Base-by-base conservation (phyloP, 2,113 vertebrate genomes). In the Heterotis niloticus region DNA sequence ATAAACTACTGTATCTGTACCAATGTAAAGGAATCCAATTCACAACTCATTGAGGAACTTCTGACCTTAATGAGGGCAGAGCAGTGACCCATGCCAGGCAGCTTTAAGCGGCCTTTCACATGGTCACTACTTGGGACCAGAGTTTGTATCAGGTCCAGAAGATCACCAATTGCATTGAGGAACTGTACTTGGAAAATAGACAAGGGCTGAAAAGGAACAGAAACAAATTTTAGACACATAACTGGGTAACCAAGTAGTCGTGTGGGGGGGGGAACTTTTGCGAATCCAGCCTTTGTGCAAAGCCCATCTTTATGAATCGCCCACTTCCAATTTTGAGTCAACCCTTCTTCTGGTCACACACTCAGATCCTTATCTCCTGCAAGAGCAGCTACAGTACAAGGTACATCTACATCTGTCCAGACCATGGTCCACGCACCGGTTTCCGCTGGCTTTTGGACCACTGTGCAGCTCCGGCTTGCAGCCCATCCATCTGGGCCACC, bases 21-120 rank as follows among this genome's bases (percentile, higher is more conserved):
- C n/a, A n/a, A n/a, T n/a, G n/a, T n/a, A n/a, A n/a, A 12, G 44
- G 34, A 62, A 44, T 9, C n/a, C 5, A 56, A 11, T 71, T 44
- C 29, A n/a, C n/a, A n/a, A n/a, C n/a, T n/a, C n/a, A n/a, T n/a
- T n/a, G n/a, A n/a, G n/a, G n/a, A n/a, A n/a, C 71, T 20, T 64
- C 91, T 92, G 65, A 97, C 96, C 95, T 97, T 97, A 85, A 97
- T 95, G 20, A 97, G 93, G 62, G 94, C 95, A 64, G 95, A 96
- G 84, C 96, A 97, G 84, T 96, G 95, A 81, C 95, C 95, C 93
- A 95, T 95, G 82, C 93, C 93, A 86, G 92, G 89, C 90, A 83
- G 88, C 80, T 85, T 89, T 82, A 88, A 87, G 62, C 84, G 12
- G 0, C 66, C 56, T 9, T 81, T 7, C 62, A 68, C 9, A 65